These are phyloP conservation scores for Drosophila tropicalis DNA, from an alignment of 1,140 invertebrate genomes.

Conservation along the genomic window DNA sequence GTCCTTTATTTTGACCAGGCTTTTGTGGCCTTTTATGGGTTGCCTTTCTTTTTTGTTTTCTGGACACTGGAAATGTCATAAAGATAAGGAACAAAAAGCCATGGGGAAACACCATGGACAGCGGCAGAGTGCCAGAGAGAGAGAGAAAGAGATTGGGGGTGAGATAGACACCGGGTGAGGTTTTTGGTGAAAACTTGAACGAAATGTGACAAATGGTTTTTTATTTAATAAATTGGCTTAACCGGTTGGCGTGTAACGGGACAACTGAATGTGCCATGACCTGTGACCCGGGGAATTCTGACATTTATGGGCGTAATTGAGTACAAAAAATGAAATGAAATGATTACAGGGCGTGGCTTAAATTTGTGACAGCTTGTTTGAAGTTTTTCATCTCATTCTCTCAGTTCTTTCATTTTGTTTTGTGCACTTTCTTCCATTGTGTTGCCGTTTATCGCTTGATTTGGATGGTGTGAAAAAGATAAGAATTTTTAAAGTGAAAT, in stretches of 20 bases:
- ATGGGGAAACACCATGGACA: background rate
- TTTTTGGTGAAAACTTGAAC: conserved; percentile 64
- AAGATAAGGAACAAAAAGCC: conserved; percentile 59
- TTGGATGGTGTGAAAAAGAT: conserved; percentile 13
- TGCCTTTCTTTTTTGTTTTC: conserved; percentile 47
- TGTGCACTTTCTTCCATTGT: background rate
- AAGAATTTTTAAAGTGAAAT: conserved; percentile 8
- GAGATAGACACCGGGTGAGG: conserved; percentile 1
- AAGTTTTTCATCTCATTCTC: conserved; percentile 18
- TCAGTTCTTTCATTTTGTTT: background rate
- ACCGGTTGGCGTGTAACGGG: conserved; percentile 54
- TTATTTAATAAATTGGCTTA: conserved; percentile 80
- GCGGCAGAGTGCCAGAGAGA: background rate
- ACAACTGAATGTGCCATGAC: conserved; percentile 25
- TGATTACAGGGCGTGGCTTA: conserved; percentile 47
- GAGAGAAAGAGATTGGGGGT: background rate
- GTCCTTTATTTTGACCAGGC: conserved; percentile 54
- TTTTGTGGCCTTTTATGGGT: conserved; percentile 20
- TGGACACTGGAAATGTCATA: conserved; percentile 55
- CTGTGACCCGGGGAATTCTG: conserved; percentile 27
- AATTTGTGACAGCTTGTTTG: conserved; percentile 32
- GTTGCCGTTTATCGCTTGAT: background rate
- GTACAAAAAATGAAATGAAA: conserved; percentile 54
- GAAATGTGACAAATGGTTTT: conserved; percentile 79
- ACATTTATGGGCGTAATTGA: conserved; percentile 66